A percentile compares a stretch with the other conserved stretches of the same genome.
These are phyloP conservation scores for Kryptolebias ocellatus DNA, from an alignment of 2,797 vertebrate species.

Conservation along the genomic window DNA sequence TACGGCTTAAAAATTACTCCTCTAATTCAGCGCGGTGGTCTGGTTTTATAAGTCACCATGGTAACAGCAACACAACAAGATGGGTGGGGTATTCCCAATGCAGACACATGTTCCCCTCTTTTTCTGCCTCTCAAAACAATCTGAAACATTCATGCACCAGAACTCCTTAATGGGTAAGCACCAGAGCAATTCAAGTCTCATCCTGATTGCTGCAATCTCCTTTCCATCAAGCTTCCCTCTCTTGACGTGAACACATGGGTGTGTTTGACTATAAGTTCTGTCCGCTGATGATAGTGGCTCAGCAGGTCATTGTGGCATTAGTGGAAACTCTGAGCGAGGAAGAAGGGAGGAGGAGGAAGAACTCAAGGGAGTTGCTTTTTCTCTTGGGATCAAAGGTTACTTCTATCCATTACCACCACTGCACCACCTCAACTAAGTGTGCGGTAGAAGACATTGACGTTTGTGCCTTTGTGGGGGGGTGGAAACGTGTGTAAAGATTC, in stretches of 20 bases:
- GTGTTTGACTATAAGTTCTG: constrained; percentile 17
- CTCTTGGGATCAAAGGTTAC: constrained; percentile 70
- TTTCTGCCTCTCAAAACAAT: constrained; percentile 23
- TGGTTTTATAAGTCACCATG: constrained; percentile 62
- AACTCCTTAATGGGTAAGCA: constrained; percentile 48
- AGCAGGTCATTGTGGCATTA: constrained; percentile 43
- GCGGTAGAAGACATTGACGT: constrained; percentile 29
- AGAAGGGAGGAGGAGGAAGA: constrained; percentile 43
- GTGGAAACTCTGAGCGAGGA: constrained; percentile 72
- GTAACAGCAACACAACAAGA: constrained; percentile 69
- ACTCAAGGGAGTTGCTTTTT: constrained; percentile 62
- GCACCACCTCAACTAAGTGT: constrained; percentile 40
- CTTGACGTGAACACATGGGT: constrained; percentile 13
- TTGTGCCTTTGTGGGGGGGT: background rate
- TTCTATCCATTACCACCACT: constrained; percentile 66
- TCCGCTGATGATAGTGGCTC: constrained; percentile 50
- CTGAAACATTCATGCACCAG: constrained; percentile 20
- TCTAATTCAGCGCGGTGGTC: constrained; percentile 54
- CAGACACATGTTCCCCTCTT: constrained; percentile 35
- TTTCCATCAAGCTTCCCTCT: constrained; percentile 10
- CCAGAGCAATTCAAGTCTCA: constrained; percentile 32
- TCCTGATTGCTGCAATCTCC: constrained; percentile 24
- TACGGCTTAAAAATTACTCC: constrained; percentile 47
- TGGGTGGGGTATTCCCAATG: constrained; percentile 64
- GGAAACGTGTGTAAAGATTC: constrained; percentile 9